Percentiles rank a stretch among this genome's conserved stretches.
Evolutionary conservation across 2,113 vertebrate species (phyloP).

Genomic region (Dasyprocta punctata): DNA sequence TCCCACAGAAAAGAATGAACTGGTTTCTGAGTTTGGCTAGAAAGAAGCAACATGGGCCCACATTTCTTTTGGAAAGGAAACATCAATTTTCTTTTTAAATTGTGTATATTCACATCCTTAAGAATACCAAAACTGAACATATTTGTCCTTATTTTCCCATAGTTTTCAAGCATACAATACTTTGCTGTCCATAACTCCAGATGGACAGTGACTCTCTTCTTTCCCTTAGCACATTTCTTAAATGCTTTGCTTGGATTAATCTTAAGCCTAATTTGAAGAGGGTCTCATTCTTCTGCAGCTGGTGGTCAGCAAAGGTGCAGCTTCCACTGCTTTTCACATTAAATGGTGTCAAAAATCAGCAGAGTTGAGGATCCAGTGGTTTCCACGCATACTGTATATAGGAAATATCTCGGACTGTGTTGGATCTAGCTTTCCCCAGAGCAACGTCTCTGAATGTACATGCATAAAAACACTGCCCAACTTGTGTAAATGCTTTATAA

Average conservation of each 20-base stretch:
- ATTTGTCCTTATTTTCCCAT: neutral
- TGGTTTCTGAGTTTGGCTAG: conserved; percentile 4
- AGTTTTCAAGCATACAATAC: neutral
- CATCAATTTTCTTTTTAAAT: conserved; percentile 33
- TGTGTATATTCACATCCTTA: neutral
- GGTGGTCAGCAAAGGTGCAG: neutral
- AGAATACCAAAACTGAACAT: neutral
- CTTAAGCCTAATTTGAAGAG: neutral
- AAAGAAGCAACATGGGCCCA: neutral
- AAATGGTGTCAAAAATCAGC: neutral
- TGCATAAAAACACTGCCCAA: neutral
- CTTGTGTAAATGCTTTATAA: neutral
- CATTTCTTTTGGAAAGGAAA: conserved; percentile 15
- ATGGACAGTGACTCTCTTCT: neutral
- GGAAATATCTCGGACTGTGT: neutral
- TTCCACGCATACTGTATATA: neutral
- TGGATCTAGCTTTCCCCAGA: neutral
- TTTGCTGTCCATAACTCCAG: neutral
- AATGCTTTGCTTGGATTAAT: neutral
- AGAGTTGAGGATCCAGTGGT: neutral
- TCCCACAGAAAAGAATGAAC: neutral
- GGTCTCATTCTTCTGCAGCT: neutral
- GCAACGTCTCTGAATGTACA: neutral
- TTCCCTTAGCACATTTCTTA: neutral
- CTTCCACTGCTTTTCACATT: neutral